Conservation (phyloP, 2,888 invertebrate species). For the Luperina nickerlii region DNA sequence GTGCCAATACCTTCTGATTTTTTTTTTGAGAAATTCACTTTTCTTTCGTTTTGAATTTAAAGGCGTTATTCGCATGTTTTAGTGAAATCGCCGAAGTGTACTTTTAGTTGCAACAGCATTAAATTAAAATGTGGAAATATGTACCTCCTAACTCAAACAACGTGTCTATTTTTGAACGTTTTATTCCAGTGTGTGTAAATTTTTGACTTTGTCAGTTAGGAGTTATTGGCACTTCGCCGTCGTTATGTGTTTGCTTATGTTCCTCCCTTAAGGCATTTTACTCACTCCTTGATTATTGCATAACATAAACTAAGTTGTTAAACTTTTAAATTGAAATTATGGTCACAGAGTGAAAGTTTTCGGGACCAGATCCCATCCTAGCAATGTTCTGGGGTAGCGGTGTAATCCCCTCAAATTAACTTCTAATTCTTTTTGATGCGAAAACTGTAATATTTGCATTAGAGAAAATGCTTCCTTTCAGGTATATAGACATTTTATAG, state of each 20-base stretch:
- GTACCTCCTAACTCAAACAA: no score
- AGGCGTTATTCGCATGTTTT: no score
- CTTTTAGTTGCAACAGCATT: no score
- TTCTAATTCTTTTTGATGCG: conserved; percentile 58
- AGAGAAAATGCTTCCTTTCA: conserved; percentile 17
- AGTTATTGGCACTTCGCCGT: no score
- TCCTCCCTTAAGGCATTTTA: conserved; percentile 57
- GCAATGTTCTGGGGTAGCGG: conserved; percentile 55
- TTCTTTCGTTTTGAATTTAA: no score
- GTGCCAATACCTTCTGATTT: no score
- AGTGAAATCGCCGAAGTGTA: no score
- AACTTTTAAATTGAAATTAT: conserved; percentile 84
- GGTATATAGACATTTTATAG: not conserved
- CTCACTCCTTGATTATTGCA: conserved; percentile 69
- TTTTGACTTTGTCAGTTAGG: no score
- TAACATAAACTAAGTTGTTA: conserved; percentile 75
- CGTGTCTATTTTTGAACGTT: no score
- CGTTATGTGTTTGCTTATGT: conserved; percentile 48
- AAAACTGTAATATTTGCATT: conserved; percentile 52
- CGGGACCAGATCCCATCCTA: conserved; percentile 68
- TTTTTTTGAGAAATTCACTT: no score
- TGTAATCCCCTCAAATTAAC: conserved; percentile 65
- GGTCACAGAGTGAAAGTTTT: conserved; percentile 76
- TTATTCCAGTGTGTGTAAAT: no score
- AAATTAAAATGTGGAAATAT: no score